Evolutionary conservation across 2,888 invertebrate species (phyloP), one percentile per base, ranked within the genome.

Genomic region (Drosophila antonietae): DNA sequence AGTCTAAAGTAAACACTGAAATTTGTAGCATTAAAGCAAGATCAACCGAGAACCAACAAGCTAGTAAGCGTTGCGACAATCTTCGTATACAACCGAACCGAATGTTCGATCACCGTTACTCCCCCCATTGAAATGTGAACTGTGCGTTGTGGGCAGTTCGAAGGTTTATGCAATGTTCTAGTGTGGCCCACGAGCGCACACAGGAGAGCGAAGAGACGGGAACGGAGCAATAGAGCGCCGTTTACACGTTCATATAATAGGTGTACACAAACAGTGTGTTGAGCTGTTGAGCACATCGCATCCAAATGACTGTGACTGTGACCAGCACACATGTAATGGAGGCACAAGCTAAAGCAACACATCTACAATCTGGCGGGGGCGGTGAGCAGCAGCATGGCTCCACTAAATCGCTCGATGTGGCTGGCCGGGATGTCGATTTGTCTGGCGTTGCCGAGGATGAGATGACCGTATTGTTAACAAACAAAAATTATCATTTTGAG

Each of bases 271-370:
- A 60, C 55, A 74, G 78, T 69, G 72, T 65, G 78, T 65, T 62
- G 67, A 62, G 55, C 58, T 60, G 68, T 51, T 57, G 60, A 53
- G 66, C 59, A 67, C 62, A 70, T 61, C 71, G 69, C 79, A 76
- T 74, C 83, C 91, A 89, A 88, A 92, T 92, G 92, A 92, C 92
- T 81, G 92, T 77, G 53, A 77, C 77, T 77, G 77, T 92, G 74
- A 90, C 88, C 81, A 87, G 86, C 67, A 83, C 90, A 75, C 88
- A 91, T 83, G 86, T 84, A 73, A 91, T 92, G 92, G 92, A 92
- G 81, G 85, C 90, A 78, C 91, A 91, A 88, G 82, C 88, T 65
- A 90, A 90, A 87, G 81, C 89, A 77, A 89, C 90, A 77, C 91
- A 89, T 75, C 77, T 79, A 64, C 76, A 75, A 59, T 62, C 64